Base-by-base conservation (phyloP, 2,113 vertebrate genomes). In the Alligator sinensis region DNA sequence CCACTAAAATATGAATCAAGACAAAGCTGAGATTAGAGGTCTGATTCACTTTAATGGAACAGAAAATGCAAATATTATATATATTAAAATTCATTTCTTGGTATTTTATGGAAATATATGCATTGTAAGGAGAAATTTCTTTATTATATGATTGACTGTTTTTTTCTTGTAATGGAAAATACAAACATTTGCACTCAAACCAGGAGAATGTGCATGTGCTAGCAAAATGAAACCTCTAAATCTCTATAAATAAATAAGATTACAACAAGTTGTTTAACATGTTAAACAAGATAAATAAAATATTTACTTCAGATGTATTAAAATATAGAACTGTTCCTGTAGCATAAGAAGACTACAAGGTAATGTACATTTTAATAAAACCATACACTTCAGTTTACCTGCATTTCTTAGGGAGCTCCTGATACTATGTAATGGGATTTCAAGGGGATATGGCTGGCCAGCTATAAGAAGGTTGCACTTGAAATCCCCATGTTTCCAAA, bases 1-100 rank as follows among this genome's bases (percentile, higher is more conserved):
- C 80, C 72, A 93, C 96, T 88, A 89, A 94, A 96, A 81, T 90
- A 97, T 97, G 96, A 97, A 98, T 97, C 95, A 97, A 93, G 55
- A 34, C 70, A 97, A 94, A n/a, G 60, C 81, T 90, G 91, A 93
- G 81, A 96, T 97, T 97, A 94, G 96, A 77, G 28, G 95, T 87
- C 57, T 83, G 72, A 38, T 47, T 62, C 90, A 91, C 86, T 96
- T 91, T 95, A 96, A 92, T 79, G 75, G 72, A 84, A 91, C 78
- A 96, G 93, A 91, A 93, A 96, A 95, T 95, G 95, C 83, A 97
- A 96, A 94, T 96, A 90, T 25, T 91, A 89, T 88, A 88, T 92
- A 93, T 28, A 93, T 93, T 97, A 93, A 95, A 95, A 97, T 95
- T 97, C 6, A 96, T 95, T 97, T 97, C 89, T 82, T 21, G 77